These are phyloP conservation scores for Campylorhamphus procurvoides DNA, from an alignment of 2,113 vertebrate genomes.

Conservation along the genomic window DNA sequence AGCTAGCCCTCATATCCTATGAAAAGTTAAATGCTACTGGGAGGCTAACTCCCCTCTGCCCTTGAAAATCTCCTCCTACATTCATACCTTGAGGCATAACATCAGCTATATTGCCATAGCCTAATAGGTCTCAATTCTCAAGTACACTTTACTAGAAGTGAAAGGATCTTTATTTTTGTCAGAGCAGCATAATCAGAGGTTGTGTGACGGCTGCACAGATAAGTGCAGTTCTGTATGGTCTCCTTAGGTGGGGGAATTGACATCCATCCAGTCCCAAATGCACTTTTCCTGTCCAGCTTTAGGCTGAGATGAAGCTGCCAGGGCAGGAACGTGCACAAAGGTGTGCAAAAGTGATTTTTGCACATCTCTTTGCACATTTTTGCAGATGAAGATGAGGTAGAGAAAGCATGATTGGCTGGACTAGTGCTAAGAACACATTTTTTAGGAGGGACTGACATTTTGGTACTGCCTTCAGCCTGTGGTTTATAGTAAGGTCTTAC, in stretches of 20 bases:
- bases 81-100: neutral
- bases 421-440: neutral
- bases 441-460: neutral
- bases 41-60: neutral
- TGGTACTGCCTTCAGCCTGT: neutral
- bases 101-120: neutral
- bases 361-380: neutral
- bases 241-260: neutral
- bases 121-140: neutral
- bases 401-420: neutral
- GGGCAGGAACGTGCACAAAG: accelerated
- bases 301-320: neutral
- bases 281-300: accelerated
- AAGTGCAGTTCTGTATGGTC: neutral
- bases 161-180: neutral
- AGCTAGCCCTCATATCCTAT: neutral
- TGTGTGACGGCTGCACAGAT: neutral
- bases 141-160: neutral
- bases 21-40: neutral
- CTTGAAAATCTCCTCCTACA: neutral
- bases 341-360: neutral
- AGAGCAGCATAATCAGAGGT: accelerated
- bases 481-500: neutral
- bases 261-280: neutral
- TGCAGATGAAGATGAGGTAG: neutral